phyloP scores from a whole-genome alignment of 2,888 invertebrate genomes.

The Pammene aurita region DNA sequence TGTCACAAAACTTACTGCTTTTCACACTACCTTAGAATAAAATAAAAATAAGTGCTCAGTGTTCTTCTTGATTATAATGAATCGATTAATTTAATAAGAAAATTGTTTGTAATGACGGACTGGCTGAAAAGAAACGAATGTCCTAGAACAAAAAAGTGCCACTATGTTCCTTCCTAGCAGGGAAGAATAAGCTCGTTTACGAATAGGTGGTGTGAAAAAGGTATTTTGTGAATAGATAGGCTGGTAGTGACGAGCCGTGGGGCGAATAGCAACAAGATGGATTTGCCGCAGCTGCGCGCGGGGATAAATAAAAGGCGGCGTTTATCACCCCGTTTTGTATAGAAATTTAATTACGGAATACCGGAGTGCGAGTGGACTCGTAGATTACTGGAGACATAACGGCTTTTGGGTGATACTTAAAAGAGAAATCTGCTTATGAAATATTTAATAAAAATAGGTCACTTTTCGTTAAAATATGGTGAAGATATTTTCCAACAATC shows the following conservation, averaged over 20 bases:
- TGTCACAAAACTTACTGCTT: too few species aligned
- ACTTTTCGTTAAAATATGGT: not conserved
- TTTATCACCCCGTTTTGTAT: conserved; percentile 27
- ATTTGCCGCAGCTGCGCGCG: conserved; percentile 27
- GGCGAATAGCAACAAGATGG: conserved; percentile 26
- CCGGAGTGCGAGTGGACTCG: conserved; percentile 20
- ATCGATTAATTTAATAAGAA: too few species aligned
- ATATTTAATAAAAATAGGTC: not conserved
- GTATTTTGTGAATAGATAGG: conserved; percentile 3
- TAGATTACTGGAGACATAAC: conserved; percentile 24
- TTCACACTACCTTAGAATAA: too few species aligned
- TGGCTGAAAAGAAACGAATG: too few species aligned
- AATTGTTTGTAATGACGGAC: too few species aligned
- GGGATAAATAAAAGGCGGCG: conserved; percentile 16
- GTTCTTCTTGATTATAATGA: too few species aligned
- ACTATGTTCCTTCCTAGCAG: too few species aligned
- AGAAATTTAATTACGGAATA: conserved; percentile 31
- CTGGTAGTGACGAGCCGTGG: conserved; percentile 22
- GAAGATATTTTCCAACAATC: too few species aligned
- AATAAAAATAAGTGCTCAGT: too few species aligned
- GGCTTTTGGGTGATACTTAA: conserved; percentile 1
- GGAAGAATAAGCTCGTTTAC: not conserved
- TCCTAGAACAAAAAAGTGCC: too few species aligned
- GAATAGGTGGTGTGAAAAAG: too few species aligned
- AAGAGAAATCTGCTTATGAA: not conserved